Base-by-base conservation (phyloP, 2,797 vertebrate genomes). In the Champsocephalus esox region DNA sequence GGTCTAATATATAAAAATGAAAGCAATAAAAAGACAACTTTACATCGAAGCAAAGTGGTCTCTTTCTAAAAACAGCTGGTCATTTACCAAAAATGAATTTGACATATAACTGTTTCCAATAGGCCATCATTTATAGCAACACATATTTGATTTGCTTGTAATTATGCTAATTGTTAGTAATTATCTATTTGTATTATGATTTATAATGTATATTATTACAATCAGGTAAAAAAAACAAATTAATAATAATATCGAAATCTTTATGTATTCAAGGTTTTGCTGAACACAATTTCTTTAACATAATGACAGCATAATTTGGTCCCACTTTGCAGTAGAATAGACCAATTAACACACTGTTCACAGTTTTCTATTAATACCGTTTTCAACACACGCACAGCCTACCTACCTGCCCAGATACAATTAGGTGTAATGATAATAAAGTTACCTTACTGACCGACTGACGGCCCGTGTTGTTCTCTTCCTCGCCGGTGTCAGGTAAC, bases 401-500 rank as follows among this genome's bases (percentile, higher is more conserved):
- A 1, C 21, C 66, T 4, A 10, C 28, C 48, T 17, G 46, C 11
- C 17, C 5, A 41, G 1, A 46, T 16, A 10, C 14, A 21, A 24
- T 8, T 3, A 48, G 12, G 9, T 32, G 21, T 28, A 4, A 5
- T 28, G 4, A 5, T 4, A 12, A 10, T 1, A 11, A 12, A 13
- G 2, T 52, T 54, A 64, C 65, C 54, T 64, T 2, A 19, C 4
- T 6, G 14, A 11, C 1, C 9, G 1, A 0, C 51, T 58, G 12
- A 67, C 46, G n/a, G 12, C 12, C 28, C 32, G 14, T 3, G 17
- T 14, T n/a, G 50, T 68, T 2, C 5, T 14, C 19, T 12, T 49
- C 9, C n/a, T 2, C 13, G 0, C 1, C 34, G 49, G 5, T 3
- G 2, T 7, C 92, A 99, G 98, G 97, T 45, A 96, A 91, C 57